These are phyloP conservation scores for Drosophila quinaria DNA, from an alignment of 2,888 invertebrate genomes.

Conservation along the genomic window DNA sequence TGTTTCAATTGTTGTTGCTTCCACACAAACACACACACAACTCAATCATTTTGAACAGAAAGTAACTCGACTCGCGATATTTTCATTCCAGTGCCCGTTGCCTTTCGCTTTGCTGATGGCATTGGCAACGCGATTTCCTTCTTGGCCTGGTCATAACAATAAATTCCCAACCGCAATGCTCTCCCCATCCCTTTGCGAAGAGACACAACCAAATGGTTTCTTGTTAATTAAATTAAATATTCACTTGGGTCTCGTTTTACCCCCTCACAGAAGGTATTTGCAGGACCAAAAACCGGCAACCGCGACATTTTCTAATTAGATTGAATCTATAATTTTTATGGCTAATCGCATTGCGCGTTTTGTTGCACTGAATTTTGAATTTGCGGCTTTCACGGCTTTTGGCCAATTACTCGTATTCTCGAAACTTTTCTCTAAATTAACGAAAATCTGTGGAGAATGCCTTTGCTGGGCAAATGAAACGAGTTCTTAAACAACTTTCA, in stretches of 20 bases:
- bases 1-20: conserved; percentile 66
- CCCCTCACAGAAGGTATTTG: conserved; percentile 19
- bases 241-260: conserved; percentile 62
- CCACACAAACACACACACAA: conserved; percentile 1
- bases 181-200: conserved; percentile 21
- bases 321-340: conserved; percentile 84
- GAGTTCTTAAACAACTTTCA: conserved; percentile 27
- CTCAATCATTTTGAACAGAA: conserved; percentile 59
- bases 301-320: conserved; percentile 83
- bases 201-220: conserved; percentile 77
- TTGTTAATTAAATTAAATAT: conserved; percentile 85
- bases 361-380: conserved; percentile 66
- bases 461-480: conserved; percentile 68
- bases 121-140: conserved; percentile 49
- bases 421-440: conserved; percentile 31
- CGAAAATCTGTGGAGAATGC: conserved; percentile 50
- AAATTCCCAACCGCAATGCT: conserved; percentile 66
- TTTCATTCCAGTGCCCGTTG: conserved; percentile 51
- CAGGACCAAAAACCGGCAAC: conserved; percentile 32
- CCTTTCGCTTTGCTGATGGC: conserved; percentile 56
- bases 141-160: conserved; percentile 80
- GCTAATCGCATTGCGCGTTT: conserved; percentile 74
- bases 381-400: conserved; percentile 60
- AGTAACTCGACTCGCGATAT: conserved; percentile 34
- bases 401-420: conserved; percentile 39